Conservation (phyloP, 2,113 vertebrate genomes). For the Carlito syrichta region DNA sequence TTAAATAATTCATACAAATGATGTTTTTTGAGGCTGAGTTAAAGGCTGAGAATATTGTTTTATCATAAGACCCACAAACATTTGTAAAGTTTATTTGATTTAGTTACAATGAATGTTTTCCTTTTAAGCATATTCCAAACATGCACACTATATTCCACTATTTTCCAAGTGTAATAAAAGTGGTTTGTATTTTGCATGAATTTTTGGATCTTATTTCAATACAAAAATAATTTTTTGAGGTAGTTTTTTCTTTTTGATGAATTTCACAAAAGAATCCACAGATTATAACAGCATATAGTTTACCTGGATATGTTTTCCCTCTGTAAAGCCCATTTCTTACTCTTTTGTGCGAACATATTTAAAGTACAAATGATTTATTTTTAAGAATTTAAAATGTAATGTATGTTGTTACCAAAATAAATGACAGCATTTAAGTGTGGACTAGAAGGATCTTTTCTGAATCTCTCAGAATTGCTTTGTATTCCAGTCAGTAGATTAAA, state of each 20-base stretch:
- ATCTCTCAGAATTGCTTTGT: constrained; percentile 77
- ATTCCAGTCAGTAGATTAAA: constrained; percentile 68
- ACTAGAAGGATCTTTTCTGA: constrained; percentile 60
- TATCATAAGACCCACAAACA: not conserved
- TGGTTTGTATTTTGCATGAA: not conserved
- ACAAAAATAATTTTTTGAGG: not conserved
- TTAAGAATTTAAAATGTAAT: constrained; percentile 12
- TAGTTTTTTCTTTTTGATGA: not conserved
- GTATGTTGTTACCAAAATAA: not conserved
- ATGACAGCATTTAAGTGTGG: not conserved
- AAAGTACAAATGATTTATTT: constrained; percentile 13
- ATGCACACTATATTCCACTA: not conserved
- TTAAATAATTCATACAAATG: constrained; percentile 4
- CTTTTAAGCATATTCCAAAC: not conserved
- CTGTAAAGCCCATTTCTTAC: not conserved
- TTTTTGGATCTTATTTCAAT: not conserved
- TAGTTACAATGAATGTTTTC: not conserved
- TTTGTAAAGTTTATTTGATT: not conserved
- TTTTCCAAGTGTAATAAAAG: not conserved
- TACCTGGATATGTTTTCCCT: not conserved
- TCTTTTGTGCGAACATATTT: not conserved
- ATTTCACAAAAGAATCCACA: not conserved
- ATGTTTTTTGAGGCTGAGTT: not conserved
- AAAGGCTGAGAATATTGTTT: not conserved
- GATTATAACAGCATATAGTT: not conserved